phyloP scores from a whole-genome alignment of 1,140 invertebrate species.

The Cotesia vestalis region DNA sequence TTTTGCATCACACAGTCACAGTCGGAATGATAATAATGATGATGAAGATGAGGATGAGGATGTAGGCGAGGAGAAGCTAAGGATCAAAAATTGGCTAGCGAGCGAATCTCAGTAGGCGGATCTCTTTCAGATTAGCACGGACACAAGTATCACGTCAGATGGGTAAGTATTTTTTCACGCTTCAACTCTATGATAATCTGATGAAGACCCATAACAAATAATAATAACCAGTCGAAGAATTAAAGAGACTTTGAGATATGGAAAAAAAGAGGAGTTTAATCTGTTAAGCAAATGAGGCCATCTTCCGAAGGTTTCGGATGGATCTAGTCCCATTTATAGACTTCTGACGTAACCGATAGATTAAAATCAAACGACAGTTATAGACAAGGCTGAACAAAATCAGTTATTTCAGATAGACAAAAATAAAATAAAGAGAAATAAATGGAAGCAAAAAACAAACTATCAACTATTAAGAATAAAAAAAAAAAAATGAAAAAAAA shows the following conservation, averaged over 20 bases:
- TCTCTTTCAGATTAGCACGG: not conserved
- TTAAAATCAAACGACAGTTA: conserved; percentile 12
- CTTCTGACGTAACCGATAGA: conserved; percentile 3
- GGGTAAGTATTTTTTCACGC: too few species aligned
- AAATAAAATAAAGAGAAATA: too few species aligned
- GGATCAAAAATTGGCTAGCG: too few species aligned
- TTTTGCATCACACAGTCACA: conserved; percentile 11
- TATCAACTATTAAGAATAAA: conserved; percentile 5
- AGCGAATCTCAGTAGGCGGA: conserved; percentile 19
- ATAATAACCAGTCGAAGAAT: too few species aligned
- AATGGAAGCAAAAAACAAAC: not conserved
- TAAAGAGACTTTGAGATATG: not conserved
- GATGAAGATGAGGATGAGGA: too few species aligned
- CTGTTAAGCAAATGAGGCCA: conserved; percentile 23
- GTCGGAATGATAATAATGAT: too few species aligned
- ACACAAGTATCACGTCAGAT: not conserved
- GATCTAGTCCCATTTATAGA: not conserved
- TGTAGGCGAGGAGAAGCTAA: too few species aligned
- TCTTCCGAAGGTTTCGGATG: not conserved
- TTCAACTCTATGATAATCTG: too few species aligned
- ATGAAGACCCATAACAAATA: too few species aligned
- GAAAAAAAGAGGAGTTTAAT: not conserved
- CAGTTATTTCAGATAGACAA: too few species aligned
- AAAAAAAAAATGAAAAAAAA: conserved; percentile 27
- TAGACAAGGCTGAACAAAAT: not conserved